phyloP scores from a whole-genome alignment of 92 coral and sea anemone genomes.

The Hydrozoanthus gracilis region DNA sequence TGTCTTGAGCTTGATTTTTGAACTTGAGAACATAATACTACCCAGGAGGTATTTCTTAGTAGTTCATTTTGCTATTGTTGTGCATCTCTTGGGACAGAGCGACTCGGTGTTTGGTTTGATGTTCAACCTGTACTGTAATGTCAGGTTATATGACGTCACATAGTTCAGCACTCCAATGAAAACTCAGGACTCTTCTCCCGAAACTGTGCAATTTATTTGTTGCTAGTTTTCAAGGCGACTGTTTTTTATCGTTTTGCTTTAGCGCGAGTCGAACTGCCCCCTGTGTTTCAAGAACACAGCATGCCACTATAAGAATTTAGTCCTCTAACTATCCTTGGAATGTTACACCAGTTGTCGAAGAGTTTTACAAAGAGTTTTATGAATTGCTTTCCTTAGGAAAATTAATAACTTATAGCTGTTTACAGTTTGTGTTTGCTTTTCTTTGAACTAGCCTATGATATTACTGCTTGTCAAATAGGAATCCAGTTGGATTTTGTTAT shows the following conservation, averaged over 20 bases:
- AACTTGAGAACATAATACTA: slow-evolving; percentile 12
- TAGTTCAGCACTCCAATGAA: slow-evolving; percentile 17
- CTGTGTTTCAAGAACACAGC: background rate
- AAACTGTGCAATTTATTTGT: slow-evolving; percentile 28
- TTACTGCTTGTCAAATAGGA: slow-evolving; percentile 61
- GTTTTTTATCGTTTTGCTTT: background rate
- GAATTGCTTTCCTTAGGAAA: slow-evolving; percentile 47
- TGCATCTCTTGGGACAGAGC: background rate
- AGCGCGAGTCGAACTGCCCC: background rate
- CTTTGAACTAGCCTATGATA: slow-evolving; percentile 70
- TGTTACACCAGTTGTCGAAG: slow-evolving; percentile 34
- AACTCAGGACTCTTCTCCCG: slow-evolving; percentile 22
- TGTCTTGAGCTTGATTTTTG: slow-evolving; percentile 7
- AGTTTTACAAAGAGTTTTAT: slow-evolving; percentile 29
- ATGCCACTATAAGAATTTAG: background rate
- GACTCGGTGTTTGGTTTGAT: slow-evolving; percentile 15
- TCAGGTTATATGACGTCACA: slow-evolving; percentile 31
- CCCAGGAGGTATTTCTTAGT: background rate
- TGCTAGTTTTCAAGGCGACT: slow-evolving; percentile 8
- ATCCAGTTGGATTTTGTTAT: slow-evolving; percentile 78
- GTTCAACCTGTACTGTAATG: slow-evolving; percentile 19
- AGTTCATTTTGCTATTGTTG: background rate
- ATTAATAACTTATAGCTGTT: slow-evolving; percentile 78
- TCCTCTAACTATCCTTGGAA: background rate
- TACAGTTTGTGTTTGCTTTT: slow-evolving; percentile 68